Percentiles rank a stretch among this genome's conserved stretches.
phyloP scores from a whole-genome alignment of 2,113 vertebrate species.

The Drymodes brunneopygia region DNA sequence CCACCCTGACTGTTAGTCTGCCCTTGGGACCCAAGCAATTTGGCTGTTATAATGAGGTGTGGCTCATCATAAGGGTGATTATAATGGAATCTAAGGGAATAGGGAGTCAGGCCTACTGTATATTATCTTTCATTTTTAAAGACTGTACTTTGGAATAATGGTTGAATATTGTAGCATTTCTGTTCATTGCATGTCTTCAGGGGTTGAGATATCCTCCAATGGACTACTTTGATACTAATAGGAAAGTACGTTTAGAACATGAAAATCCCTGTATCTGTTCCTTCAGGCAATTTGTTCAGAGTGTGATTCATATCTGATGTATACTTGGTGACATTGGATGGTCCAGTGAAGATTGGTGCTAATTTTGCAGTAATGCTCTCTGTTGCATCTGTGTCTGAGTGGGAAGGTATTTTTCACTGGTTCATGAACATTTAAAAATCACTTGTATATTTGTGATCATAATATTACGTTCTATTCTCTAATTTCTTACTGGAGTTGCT shows the following conservation, averaged over 20 bases:
- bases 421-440: neutral
- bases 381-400: neutral
- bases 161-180: conserved; percentile 44
- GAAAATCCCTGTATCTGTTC: conserved; percentile 47
- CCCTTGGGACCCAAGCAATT: conserved; percentile 74
- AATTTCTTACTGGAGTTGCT: neutral
- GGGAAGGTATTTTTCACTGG: conserved; percentile 16
- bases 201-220: conserved; percentile 46
- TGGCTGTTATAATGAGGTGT: conserved; percentile 74
- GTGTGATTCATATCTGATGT: conserved; percentile 51
- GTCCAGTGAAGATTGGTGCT: conserved; percentile 43
- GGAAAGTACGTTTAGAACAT: conserved; percentile 45
- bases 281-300: conserved; percentile 46
- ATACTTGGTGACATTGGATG: conserved; percentile 52
- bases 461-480: neutral
- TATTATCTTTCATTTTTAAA: conserved; percentile 67
- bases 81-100: conserved; percentile 69
- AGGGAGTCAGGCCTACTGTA: conserved; percentile 50
- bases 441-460: neutral
- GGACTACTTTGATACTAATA: conserved; percentile 65
- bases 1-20: conserved; percentile 65
- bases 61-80: conserved; percentile 71
- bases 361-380: conserved; percentile 12
- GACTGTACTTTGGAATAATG: conserved; percentile 50
- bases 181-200: conserved; percentile 49